Evolutionary conservation across 2,888 invertebrate species (phyloP), one percentile per base, ranked within the genome.

Genomic region (Pecten maximus): DNA sequence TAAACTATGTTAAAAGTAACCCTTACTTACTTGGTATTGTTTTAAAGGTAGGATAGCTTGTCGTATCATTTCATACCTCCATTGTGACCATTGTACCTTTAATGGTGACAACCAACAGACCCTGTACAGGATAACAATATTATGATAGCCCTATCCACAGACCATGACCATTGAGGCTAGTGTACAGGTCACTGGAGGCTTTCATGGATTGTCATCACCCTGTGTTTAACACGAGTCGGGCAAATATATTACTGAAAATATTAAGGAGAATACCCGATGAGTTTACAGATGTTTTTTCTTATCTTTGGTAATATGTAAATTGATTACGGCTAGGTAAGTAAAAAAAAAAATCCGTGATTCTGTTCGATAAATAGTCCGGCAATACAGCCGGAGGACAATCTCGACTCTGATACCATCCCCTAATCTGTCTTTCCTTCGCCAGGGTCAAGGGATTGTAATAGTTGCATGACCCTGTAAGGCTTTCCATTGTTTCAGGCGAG

Each of bases 401-500:
- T 74, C 28, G 74, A 74, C 35, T 10, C 35, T 16, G 35, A 74
- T 74, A 74, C 74, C 35, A 74, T 74, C 74, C 74, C 74, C 74
- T 74, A 74, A 74, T 74, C 74, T 12, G 74, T 28, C 10, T 12
- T 74, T 35, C 23, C 35, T 35, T 74, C 28, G 35, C 19, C 8
- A 74, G 74, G 74, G 28, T 74, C 74, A 74, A 10, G 35, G 74
- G 35, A 74, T 74, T 74, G 74, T 35, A 74, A 74, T 74, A 74
- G 74, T 74, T 74, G 35, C 74, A 74, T 35, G 74, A 74, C 74
- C 74, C 74, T 74, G 74, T 74, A 23, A 74, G 74, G 74, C 74
- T 74, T 74, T 74, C 74, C 74, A 35, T 74, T 74, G 74, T 74
- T 74, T 74, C 74, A 74, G 74, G 10, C 74, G 8, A 74, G 35